Conservation (phyloP, 2,797 vertebrate species). For the Calcarius lapponicus region DNA sequence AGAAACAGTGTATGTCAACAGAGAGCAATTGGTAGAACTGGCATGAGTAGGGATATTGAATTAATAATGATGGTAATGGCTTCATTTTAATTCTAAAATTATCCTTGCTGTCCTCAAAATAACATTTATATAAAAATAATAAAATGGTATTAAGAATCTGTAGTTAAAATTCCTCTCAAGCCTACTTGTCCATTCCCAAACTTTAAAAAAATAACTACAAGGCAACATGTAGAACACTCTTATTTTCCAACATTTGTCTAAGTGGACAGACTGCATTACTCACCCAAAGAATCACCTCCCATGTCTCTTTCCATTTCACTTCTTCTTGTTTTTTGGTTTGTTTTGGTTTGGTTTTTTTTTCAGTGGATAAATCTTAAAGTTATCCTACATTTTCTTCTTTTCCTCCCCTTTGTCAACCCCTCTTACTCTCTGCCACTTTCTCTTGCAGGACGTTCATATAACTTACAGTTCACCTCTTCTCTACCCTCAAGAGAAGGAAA, state of each 20-base stretch:
- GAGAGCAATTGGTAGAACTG: background rate
- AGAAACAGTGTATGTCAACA: background rate
- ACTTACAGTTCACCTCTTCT: background rate
- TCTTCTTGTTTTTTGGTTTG: background rate
- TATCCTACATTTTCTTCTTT: background rate
- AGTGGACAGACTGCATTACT: background rate
- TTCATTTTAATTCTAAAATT: background rate
- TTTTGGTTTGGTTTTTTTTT: background rate
- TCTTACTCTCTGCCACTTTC: background rate
- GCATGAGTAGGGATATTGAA: background rate
- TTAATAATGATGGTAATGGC: background rate
- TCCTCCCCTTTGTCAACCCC: background rate
- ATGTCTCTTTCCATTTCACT: background rate
- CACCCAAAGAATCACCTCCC: background rate
- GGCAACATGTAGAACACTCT: background rate
- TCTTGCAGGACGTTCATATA: background rate
- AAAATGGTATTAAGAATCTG: background rate
- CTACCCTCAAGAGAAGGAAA: background rate
- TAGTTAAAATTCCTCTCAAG: background rate
- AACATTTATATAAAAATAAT: background rate
- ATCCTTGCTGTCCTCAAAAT: background rate
- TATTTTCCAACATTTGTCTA: slow-evolving; percentile 22
- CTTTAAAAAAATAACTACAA: background rate
- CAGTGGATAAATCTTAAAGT: background rate
- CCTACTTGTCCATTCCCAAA: background rate